These are phyloP conservation scores for Microcebus tavaratra DNA, from an alignment of 2,113 vertebrate genomes.

Conservation along the genomic window DNA sequence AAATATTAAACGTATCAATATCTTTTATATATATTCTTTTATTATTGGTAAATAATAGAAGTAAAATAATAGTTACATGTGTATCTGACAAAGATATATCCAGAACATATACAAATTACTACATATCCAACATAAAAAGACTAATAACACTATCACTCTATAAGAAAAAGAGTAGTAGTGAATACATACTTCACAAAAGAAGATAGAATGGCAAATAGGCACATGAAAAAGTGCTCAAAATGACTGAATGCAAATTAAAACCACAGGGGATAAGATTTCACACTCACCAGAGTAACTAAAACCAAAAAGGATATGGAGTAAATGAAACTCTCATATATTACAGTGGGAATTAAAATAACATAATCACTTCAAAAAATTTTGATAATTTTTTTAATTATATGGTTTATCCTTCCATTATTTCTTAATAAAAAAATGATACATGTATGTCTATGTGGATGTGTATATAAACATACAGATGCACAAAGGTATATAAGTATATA, in stretches of 20 bases:
- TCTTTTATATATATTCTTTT: neutral
- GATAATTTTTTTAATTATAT: neutral
- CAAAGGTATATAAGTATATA: neutral
- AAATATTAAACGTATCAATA: neutral
- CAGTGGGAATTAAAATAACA: neutral
- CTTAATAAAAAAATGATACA: neutral
- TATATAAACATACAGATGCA: neutral
- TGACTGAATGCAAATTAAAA: conserved; percentile 26
- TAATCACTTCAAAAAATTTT: neutral
- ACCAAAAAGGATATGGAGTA: neutral
- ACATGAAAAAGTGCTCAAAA: neutral
- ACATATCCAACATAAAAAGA: neutral
- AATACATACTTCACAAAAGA: neutral
- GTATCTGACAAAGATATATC: neutral
- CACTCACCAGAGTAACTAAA: neutral
- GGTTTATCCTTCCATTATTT: neutral
- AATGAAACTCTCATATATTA: neutral
- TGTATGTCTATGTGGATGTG: neutral
- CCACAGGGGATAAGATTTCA: neutral
- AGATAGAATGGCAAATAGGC: neutral
- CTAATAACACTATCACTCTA: neutral
- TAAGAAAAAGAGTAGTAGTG: neutral
- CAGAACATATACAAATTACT: conserved; percentile 5
- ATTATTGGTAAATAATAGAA: neutral
- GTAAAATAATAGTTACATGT: neutral